Conservation (phyloP, 2,888 invertebrate species). For the Lacanobia wlatinum region DNA sequence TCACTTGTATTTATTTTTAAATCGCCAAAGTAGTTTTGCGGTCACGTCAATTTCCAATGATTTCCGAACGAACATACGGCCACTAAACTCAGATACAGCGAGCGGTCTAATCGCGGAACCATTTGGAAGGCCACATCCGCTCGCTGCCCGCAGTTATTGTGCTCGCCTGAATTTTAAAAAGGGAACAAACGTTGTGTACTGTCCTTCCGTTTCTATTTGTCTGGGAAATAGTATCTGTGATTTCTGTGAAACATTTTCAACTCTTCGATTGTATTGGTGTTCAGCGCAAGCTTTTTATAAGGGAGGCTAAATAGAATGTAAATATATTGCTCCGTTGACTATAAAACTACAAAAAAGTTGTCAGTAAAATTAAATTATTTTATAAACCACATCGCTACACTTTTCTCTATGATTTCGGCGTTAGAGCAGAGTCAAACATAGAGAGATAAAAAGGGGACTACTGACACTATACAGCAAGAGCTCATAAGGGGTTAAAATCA, state of each 20-base stretch:
- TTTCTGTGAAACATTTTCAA: conserved; percentile 22
- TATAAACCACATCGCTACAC: background rate
- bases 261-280: conserved; percentile 1
- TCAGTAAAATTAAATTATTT: background rate
- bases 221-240: conserved; percentile 26
- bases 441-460: no score
- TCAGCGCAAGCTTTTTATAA: background rate
- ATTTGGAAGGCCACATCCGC: conserved; percentile 67
- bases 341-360: background rate
- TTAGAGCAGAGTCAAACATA: no score
- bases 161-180: conserved; percentile 71
- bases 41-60: conserved; percentile 46
- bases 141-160: conserved; percentile 63
- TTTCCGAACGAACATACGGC: conserved; percentile 44
- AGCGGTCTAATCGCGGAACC: conserved; percentile 69
- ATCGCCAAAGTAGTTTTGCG: conserved; percentile 3
- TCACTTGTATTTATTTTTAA: background rate
- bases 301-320: background rate
- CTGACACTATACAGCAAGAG: background rate
- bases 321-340: background rate
- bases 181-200: conserved; percentile 56
- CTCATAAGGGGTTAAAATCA: background rate
- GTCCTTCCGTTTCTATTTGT: conserved; percentile 40
- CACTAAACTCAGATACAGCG: conserved; percentile 54
- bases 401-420: background rate